Conservation (phyloP, 2,113 vertebrate species). For the Serranochromis macrocephalus region DNA sequence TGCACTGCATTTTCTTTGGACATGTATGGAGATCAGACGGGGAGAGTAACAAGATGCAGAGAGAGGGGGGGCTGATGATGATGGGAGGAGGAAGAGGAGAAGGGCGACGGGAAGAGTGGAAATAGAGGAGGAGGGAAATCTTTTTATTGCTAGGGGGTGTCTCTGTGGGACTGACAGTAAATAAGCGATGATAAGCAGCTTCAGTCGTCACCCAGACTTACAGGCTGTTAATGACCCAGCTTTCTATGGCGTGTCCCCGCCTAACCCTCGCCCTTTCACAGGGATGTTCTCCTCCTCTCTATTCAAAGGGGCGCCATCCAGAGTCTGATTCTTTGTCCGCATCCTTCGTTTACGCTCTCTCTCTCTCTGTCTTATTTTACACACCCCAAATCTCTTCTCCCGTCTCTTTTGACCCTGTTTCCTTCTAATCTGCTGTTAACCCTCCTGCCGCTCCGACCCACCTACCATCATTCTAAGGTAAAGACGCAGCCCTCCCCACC, state of each 20-base stretch:
- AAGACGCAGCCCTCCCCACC: background rate
- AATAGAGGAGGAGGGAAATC: background rate
- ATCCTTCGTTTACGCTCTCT: background rate
- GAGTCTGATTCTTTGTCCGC: background rate
- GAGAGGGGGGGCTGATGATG: constrained; percentile 6
- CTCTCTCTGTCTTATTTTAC: background rate
- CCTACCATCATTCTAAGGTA: constrained; percentile 7
- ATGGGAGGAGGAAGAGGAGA: background rate
- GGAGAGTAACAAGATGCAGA: background rate
- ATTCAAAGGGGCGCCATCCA: background rate
- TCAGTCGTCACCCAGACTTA: constrained; percentile 22
- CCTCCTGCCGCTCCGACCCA: background rate
- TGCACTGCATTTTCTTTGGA: constrained; percentile 1
- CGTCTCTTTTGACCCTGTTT: background rate
- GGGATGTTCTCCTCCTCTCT: background rate
- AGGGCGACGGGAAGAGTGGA: background rate
- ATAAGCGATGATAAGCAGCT: constrained; percentile 52
- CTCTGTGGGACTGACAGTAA: constrained; percentile 43
- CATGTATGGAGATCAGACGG: background rate
- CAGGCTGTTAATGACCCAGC: constrained; percentile 56
- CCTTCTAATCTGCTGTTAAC: constrained; percentile 33
- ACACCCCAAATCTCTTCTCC: background rate
- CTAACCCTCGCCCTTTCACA: background rate
- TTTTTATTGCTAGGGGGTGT: constrained; percentile 30
- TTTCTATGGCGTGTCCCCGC: constrained; percentile 5